phyloP scores from a whole-genome alignment of 1,140 invertebrate genomes.

The Matsumurasca onukii region DNA sequence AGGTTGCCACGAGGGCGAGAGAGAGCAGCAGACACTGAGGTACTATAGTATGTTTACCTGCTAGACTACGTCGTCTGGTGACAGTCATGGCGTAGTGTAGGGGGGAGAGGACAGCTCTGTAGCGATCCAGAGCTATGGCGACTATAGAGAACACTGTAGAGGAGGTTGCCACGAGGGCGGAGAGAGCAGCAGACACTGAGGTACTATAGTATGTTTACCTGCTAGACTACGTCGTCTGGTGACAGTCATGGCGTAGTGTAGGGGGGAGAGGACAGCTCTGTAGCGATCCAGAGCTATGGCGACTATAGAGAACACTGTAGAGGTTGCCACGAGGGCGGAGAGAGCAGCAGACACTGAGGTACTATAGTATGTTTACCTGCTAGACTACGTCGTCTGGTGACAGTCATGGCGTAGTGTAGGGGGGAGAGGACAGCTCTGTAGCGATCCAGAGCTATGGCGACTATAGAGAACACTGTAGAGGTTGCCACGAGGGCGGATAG shows the following conservation, averaged over 20 bases:
- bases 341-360: slow-evolving; percentile 48
- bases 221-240: slow-evolving; percentile 47
- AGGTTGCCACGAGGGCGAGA: too few relatives aligned
- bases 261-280: slow-evolving; percentile 56
- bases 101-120: slow-evolving; percentile 57
- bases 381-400: slow-evolving; percentile 49
- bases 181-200: slow-evolving; percentile 47
- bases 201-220: slow-evolving; percentile 34
- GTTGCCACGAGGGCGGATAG: slow-evolving; percentile 51
- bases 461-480: slow-evolving; percentile 54
- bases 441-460: slow-evolving; percentile 56
- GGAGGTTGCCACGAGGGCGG: slow-evolving; percentile 51
- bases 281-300: slow-evolving; percentile 56
- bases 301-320: slow-evolving; percentile 55
- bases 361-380: slow-evolving; percentile 30
- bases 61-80: slow-evolving; percentile 47
- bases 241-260: slow-evolving; percentile 55
- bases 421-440: slow-evolving; percentile 57
- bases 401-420: slow-evolving; percentile 54
- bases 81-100: slow-evolving; percentile 56
- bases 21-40: too few relatives aligned
- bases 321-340: slow-evolving; percentile 50
- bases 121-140: slow-evolving; percentile 56
- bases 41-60: too few relatives aligned
- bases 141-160: slow-evolving; percentile 56